Evolutionary conservation across 2,113 vertebrate species (phyloP), one percentile per base, ranked within the genome.

Genomic region (Tyrannus savana): DNA sequence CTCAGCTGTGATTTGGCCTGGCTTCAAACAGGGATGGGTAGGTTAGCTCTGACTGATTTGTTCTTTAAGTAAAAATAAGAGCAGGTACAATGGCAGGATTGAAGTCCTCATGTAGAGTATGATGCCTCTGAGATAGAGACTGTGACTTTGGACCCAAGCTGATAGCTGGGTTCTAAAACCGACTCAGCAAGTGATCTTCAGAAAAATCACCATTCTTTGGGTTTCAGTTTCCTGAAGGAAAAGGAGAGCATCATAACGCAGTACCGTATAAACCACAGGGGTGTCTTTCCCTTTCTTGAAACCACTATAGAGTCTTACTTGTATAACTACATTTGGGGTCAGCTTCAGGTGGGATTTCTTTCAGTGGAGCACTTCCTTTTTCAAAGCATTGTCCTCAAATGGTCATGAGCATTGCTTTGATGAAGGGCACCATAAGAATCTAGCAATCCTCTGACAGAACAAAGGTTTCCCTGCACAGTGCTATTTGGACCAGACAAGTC

Each of bases 61-160:
- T 78, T 93, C 67, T 67, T 93, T 50, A 94, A 88, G 79, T 74
- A 69, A 96, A 95, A 96, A 82, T 87, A 64, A 83, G 74, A 85
- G 53, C 71, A 91, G 73, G 31, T 83, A 78, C 37, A 62, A 72
- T 58, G 62, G 58, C 82, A 96, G 67, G 21, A 55, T 63, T 83
- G 39, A 42, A 87, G 52, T 76, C 28, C 6, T 31, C 24, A 18
- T 50, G 39, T 52, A 63, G 6, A 80, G 25, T 27, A 63, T 3
- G 18, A 62, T 66, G 62, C 49, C 30, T 37, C 55, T 64, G 28
- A 80, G 63, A 67, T 41, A 87, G 9, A 19, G 46, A 91, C 69
- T 1, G 6, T 17, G 9, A 49, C n/a, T 78, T 77, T 89, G 66
- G 52, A 72, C n/a, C 37, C 0, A 0, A 55, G 49, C 18, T 58